Conservation (phyloP, 2,888 invertebrate species). For the Volucella bombylans region DNA sequence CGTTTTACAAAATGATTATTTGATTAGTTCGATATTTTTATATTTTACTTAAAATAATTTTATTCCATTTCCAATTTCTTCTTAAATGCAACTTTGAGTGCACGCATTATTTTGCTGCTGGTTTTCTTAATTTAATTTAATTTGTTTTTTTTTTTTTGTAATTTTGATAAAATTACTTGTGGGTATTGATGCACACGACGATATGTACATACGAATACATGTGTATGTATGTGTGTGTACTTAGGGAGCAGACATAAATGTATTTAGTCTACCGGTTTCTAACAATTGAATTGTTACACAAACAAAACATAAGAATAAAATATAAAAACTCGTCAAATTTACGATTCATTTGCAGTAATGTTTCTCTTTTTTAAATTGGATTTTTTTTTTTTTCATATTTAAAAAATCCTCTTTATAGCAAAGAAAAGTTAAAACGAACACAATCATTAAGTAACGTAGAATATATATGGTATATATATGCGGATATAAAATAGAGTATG, state of each 20-base stretch:
- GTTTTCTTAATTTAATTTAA: too few species aligned
- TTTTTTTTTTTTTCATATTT: constrained; percentile 7
- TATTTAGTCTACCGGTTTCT: constrained; percentile 22
- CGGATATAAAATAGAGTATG: constrained; percentile 72
- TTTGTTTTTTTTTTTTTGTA: too few species aligned
- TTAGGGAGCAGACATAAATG: constrained; percentile 20
- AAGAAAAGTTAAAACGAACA: constrained; percentile 74
- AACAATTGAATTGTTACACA: constrained; percentile 25
- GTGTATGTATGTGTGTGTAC: constrained; percentile 19
- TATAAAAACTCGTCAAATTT: constrained; percentile 15
- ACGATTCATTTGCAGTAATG: constrained; percentile 20
- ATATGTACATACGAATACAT: constrained; percentile 15
- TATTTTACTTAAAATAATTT: too few species aligned
- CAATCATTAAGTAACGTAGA: constrained; percentile 76
- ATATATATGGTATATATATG: constrained; percentile 64
- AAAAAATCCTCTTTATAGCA: constrained; percentile 31
- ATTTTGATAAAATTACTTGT: too few species aligned
- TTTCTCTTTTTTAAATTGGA: constrained; percentile 24
- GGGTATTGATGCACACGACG: too few species aligned
- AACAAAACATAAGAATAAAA: constrained; percentile 16
- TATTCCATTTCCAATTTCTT: too few species aligned
- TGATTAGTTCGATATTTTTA: too few species aligned
- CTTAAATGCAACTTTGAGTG: too few species aligned
- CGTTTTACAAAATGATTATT: too few species aligned
- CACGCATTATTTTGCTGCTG: too few species aligned